phyloP scores from a whole-genome alignment of 2,888 invertebrate species.

The Drosophila algonquin region DNA sequence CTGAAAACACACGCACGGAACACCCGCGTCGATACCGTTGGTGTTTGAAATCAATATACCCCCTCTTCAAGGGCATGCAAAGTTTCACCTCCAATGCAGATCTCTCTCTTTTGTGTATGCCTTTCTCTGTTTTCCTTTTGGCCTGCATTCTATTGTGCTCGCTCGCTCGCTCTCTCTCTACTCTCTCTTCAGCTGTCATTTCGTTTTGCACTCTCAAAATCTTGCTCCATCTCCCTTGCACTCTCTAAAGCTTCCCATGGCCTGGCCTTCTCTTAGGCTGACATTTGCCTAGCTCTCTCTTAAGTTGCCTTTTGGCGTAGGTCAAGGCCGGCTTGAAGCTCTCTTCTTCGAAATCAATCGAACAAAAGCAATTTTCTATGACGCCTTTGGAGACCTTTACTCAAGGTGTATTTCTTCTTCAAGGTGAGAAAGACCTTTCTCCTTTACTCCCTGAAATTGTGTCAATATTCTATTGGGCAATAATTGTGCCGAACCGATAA shows the following conservation, averaged over 20 bases:
- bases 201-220: neutral
- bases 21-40: neutral
- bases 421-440: neutral
- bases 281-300: constrained; percentile 2
- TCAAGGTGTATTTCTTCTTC: neutral
- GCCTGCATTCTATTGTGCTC: too few species aligned
- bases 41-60: neutral
- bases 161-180: neutral
- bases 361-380: neutral
- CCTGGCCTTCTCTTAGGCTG: neutral
- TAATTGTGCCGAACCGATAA: constrained; percentile 50
- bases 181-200: neutral
- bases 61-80: neutral
- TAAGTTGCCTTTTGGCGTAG: constrained; percentile 62
- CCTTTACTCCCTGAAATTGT: constrained; percentile 2
- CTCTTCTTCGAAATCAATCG: neutral
- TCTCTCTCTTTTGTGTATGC: constrained; percentile 4
- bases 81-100: constrained; percentile 50
- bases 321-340: constrained; percentile 66
- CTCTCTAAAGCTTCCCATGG: neutral
- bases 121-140: neutral
- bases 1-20: neutral
- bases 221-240: neutral
- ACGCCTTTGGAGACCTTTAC: neutral
- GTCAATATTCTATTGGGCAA: constrained; percentile 40